Conservation (phyloP, 1,140 invertebrate genomes). For the Formica exsecta region DNA sequence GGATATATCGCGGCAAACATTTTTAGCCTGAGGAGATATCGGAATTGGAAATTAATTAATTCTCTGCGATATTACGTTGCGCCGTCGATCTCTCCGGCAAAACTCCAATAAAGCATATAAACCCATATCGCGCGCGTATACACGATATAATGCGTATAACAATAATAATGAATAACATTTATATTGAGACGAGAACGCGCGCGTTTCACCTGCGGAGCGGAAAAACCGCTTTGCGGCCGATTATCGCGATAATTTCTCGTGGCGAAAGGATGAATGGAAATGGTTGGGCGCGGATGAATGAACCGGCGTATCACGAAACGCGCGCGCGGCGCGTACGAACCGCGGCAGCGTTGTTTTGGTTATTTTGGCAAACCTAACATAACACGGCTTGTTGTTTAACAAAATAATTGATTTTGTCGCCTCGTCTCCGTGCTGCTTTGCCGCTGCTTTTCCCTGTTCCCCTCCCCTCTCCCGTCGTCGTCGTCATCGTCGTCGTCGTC, state of each 20-base stretch:
- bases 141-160: neutral
- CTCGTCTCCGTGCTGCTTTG: conserved; percentile 62
- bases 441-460: neutral
- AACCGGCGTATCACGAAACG: conserved; percentile 67
- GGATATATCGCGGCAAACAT: neutral
- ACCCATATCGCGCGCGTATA: neutral
- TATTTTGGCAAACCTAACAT: conserved; percentile 85
- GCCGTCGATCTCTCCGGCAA: neutral
- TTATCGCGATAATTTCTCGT: conserved; percentile 59
- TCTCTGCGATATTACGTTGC: neutral
- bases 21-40: neutral
- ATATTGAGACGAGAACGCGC: neutral
- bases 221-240: conserved; percentile 53
- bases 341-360: conserved; percentile 81
- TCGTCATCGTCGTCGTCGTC: neutral
- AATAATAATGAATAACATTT: conserved; percentile 8
- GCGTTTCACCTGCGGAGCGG: neutral
- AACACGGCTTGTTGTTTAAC: conserved; percentile 85
- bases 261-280: conserved; percentile 71
- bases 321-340: conserved; percentile 54
- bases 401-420: conserved; percentile 84
- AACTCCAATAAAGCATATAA: too few relatives aligned
- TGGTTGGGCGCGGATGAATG: conserved; percentile 68
- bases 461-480: conserved; percentile 38
- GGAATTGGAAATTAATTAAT: neutral